Evolutionary conservation across 2,888 invertebrate species (phyloP).

Genomic region (Cataglyphis albicans): DNA sequence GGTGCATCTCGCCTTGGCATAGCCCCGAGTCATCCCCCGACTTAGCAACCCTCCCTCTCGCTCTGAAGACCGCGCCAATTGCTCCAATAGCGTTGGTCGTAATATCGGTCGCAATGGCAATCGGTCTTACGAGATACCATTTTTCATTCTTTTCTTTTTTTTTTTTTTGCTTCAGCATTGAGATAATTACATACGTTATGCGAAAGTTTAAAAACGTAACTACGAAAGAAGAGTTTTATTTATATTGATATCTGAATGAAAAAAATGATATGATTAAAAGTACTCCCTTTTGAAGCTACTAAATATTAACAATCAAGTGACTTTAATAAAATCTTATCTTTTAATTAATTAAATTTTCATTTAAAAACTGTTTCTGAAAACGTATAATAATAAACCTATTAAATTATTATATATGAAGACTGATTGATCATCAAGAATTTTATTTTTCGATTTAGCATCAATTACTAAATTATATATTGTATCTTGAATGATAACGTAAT

Average conservation of each 20-base stretch:
- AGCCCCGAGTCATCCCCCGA: conserved; percentile 66
- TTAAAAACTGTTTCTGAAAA: neutral
- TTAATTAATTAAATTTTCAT: neutral
- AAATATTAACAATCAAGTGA: neutral
- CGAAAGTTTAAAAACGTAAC: neutral
- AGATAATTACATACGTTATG: neutral
- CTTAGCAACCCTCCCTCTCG: conserved; percentile 57
- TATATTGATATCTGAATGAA: neutral
- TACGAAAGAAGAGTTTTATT: neutral
- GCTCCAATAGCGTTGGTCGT: conserved; percentile 47
- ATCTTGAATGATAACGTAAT: neutral
- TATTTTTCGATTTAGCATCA: neutral
- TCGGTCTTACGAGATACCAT: conserved; percentile 16
- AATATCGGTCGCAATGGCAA: conserved; percentile 31
- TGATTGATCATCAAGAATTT: neutral
- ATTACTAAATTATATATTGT: neutral
- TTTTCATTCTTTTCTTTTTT: conserved; percentile 4
- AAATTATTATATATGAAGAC: neutral
- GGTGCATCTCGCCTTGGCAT: conserved; percentile 75
- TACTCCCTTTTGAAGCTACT: neutral
- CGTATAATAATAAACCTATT: neutral
- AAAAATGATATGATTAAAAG: neutral
- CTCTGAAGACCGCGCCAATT: neutral
- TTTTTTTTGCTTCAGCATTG: neutral
- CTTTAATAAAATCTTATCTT: neutral